Base-by-base conservation (phyloP, 1,140 invertebrate genomes). In the Leptonema lineaticorne region DNA sequence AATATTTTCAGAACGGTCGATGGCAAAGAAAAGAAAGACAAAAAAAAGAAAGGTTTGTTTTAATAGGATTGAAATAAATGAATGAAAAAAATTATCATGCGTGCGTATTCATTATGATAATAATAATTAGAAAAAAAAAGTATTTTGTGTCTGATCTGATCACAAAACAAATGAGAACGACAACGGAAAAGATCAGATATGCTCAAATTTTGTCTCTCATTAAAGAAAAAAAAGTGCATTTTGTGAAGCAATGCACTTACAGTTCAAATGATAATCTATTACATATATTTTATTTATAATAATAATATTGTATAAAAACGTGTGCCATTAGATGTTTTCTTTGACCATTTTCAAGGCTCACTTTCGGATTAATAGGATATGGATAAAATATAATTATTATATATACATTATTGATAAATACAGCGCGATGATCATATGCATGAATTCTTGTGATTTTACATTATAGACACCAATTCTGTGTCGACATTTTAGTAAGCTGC, bases 31-130 rank as follows among this genome's bases (percentile, higher is more conserved):
- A 83, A 83, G 68, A 83, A 83, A 75, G 82, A 83, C 72, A 83
- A 83, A 78, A 83, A 83, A 78, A 83, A 83, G 78, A 83, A 83
- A 80, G 82, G 82, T 79, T 81, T 83, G 78, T 83, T 83, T 74
- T 83, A 83, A 79, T n/a, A n/a, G n/a, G n/a, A n/a, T n/a, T n/a
- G n/a, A 48, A 56, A 26, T 66, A 57, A 33, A 28, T 29, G 18
- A n/a, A n/a, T n/a, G 59, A 67, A 67, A 67, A 59, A 58, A 64
- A 64, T 64, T 33, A n/a, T 45, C 37, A 29, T 69, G 64, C 68
- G 67, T 70, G 62, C 50, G 69, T 69, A 70, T 69, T 68, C 62
- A 68, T 70, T 69, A 67, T 64, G 60, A 57, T 69, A 67, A 72
- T 69, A 67, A n/a, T n/a, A n/a, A n/a, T n/a, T n/a, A n/a, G n/a